Conservation (phyloP, 2,888 invertebrate species). For the Caenorhabditis afra region DNA sequence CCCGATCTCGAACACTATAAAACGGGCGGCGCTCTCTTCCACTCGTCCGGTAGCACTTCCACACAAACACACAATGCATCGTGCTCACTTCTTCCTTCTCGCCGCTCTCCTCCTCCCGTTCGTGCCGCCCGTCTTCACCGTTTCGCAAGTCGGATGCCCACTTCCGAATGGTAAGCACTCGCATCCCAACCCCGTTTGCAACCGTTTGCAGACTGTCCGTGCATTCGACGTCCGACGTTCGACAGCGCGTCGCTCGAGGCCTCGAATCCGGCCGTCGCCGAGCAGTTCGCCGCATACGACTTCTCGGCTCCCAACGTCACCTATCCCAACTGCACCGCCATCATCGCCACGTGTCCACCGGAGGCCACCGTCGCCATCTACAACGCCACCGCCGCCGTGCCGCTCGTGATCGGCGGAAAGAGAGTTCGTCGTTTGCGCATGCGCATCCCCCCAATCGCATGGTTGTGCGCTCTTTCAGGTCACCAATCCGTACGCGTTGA, state of each 20-base stretch:
- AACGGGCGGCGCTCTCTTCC: too few relatives aligned
- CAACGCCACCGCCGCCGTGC: neutral
- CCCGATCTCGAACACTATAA: too few relatives aligned
- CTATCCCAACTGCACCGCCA: conserved; percentile 21
- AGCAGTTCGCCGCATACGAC: neutral
- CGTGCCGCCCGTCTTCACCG: neutral
- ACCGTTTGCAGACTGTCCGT: conserved; percentile 12
- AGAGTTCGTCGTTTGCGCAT: too few relatives aligned
- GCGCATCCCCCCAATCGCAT: too few relatives aligned
- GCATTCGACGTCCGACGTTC: conserved; percentile 12
- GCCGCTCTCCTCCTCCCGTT: neutral
- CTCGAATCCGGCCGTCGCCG: neutral
- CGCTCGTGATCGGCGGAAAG: too few relatives aligned
- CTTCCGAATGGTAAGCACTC: neutral
- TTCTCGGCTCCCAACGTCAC: conserved; percentile 13
- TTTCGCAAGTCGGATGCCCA: neutral
- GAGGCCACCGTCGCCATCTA: neutral
- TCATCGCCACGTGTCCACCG: conserved; percentile 2
- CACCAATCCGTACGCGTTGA: conserved; percentile 1
- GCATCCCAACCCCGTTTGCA: neutral
- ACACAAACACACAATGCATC: too few relatives aligned
- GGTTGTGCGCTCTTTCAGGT: too few relatives aligned
- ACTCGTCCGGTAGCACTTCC: too few relatives aligned
- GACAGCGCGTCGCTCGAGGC: conserved; percentile 9
- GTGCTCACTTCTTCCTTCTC: too few relatives aligned